A percentile compares a stretch with the other conserved stretches of the same genome.
phyloP scores from a whole-genome alignment of 1,140 invertebrate species.

The Drosophila ironensis region DNA sequence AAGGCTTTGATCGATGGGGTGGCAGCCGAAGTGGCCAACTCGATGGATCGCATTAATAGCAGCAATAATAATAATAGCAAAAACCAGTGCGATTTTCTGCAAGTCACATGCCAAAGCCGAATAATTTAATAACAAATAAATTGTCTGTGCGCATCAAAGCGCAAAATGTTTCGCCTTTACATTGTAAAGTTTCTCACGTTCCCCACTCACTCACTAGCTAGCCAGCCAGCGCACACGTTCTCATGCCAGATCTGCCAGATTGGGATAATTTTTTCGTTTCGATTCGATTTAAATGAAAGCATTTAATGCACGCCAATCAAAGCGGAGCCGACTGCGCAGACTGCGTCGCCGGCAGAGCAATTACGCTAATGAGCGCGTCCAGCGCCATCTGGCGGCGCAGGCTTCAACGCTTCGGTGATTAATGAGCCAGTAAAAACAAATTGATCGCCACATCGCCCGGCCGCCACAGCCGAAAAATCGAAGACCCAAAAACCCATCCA shows the following conservation, averaged over 20 bases:
- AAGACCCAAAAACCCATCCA: conserved; percentile 22
- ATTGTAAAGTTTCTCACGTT: conserved; percentile 75
- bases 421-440: conserved; percentile 70
- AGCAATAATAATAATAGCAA: conserved; percentile 42
- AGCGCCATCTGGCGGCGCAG: conserved; percentile 70
- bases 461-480: conserved; percentile 22
- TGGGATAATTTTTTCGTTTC: conserved; percentile 49
- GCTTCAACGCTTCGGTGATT: conserved; percentile 77
- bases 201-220: conserved; percentile 12
- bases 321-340: conserved; percentile 38
- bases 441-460: conserved; percentile 42
- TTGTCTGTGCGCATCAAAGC: conserved; percentile 74
- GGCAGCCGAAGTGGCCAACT: conserved; percentile 21
- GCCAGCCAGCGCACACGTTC: background rate
- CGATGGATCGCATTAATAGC: conserved; percentile 20
- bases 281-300: conserved; percentile 79
- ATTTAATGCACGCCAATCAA: conserved; percentile 80
- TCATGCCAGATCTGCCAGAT: background rate
- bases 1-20: conserved; percentile 54
- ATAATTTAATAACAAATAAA: conserved; percentile 79
- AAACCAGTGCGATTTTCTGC: conserved; percentile 46
- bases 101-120: conserved; percentile 69
- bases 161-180: conserved; percentile 60
- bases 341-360: conserved; percentile 48
- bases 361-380: conserved; percentile 74